Percentiles rank a stretch among this genome's conserved stretches.
Evolutionary conservation across 2,888 invertebrate genomes (phyloP).

Genomic region (Rhabditoides inermis): DNA sequence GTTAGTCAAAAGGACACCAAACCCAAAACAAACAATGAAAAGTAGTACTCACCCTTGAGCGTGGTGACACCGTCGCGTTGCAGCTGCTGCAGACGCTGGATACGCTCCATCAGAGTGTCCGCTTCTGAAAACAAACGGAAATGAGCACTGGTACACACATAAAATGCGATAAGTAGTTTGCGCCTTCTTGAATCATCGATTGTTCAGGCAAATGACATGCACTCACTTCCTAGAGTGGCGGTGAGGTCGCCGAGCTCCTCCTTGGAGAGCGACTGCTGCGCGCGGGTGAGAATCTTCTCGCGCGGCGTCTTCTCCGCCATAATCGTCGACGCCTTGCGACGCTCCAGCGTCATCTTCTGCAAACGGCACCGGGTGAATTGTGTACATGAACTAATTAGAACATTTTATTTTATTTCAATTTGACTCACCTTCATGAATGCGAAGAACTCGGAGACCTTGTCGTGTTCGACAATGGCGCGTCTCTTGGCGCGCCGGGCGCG

Average conservation of each 20-base stretch:
- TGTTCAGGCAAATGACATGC: too few relatives aligned
- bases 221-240: constrained; percentile 13
- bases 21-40: too few relatives aligned
- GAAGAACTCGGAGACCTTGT: constrained; percentile 32
- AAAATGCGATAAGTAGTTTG: too few relatives aligned
- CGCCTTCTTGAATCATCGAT: not conserved
- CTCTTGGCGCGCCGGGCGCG: constrained; percentile 4
- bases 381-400: not conserved
- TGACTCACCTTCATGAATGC: constrained; percentile 23
- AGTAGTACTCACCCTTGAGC: too few relatives aligned
- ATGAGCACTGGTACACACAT: too few relatives aligned
- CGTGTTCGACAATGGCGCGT: constrained; percentile 30
- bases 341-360: constrained; percentile 6
- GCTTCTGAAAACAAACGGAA: too few relatives aligned
- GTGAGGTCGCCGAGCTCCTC: constrained; percentile 12
- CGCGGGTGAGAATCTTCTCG: constrained; percentile 18
- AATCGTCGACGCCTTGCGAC: constrained; percentile 5
- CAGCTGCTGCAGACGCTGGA: constrained; percentile 22
- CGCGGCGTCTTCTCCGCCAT: constrained; percentile 10
- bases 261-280: constrained; percentile 24
- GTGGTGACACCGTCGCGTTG: constrained; percentile 26
- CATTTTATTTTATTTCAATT: too few relatives aligned
- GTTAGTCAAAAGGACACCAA: too few relatives aligned
- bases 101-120: constrained; percentile 21
- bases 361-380: not conserved